Percentiles rank a stretch among this genome's conserved stretches.
Conservation (phyloP, 2,888 invertebrate species). For the Agonopterix arenella region DNA sequence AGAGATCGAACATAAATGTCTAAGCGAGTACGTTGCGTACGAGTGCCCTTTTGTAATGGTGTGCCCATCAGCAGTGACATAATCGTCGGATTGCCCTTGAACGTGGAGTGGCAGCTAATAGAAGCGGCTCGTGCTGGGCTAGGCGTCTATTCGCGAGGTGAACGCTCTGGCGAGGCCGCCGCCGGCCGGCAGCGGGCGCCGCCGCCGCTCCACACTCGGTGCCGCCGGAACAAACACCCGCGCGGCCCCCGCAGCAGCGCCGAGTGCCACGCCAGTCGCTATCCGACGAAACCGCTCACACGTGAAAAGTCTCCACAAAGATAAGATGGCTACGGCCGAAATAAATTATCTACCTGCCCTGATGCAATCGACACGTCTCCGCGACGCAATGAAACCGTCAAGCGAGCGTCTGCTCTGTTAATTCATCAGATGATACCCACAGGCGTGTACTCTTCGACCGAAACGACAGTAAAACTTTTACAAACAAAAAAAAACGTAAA, state of each 20-base stretch:
- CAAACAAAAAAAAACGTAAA: constrained; percentile 17
- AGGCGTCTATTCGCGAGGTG: constrained; percentile 56
- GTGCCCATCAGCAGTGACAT: constrained; percentile 34
- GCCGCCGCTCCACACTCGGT: neutral
- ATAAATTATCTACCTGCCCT: constrained; percentile 22
- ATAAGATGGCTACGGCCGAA: constrained; percentile 3
- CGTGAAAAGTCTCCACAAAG: constrained; percentile 9
- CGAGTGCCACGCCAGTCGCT: constrained; percentile 1
- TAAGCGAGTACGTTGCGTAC: neutral
- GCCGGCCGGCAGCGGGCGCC: constrained; percentile 18
- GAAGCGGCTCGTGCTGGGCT: constrained; percentile 32
- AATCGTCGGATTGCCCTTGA: constrained; percentile 57
- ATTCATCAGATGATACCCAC: constrained; percentile 7
- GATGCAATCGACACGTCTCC: constrained; percentile 15
- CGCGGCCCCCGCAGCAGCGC: constrained; percentile 12
- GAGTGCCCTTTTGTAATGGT: too few relatives aligned
- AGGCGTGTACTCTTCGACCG: constrained; percentile 4
- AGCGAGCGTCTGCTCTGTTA: constrained; percentile 3
- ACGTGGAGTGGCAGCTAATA: constrained; percentile 46
- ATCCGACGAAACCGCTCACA: constrained; percentile 16
- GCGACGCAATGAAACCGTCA: constrained; percentile 2
- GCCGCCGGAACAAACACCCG: constrained; percentile 19
- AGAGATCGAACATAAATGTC: neutral
- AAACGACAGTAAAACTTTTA: constrained; percentile 16
- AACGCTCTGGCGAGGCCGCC: constrained; percentile 66